A percentile compares a stretch with the other conserved stretches of the same genome.
Conservation (phyloP, 2,113 vertebrate genomes). For the Xiphophorus couchianus region DNA sequence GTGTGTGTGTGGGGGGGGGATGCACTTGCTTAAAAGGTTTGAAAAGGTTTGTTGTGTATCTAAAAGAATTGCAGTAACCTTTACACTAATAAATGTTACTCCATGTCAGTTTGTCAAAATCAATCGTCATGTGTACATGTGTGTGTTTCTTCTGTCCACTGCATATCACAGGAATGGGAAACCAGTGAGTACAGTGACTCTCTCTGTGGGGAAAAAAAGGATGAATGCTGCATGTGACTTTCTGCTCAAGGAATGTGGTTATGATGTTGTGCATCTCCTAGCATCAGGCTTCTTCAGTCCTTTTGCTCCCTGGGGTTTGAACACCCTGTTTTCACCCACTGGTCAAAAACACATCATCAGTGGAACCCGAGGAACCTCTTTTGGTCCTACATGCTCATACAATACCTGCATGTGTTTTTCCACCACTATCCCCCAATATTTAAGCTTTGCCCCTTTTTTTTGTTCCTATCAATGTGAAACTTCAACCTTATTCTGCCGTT, state of each 20-base stretch:
- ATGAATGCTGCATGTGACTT: conserved; percentile 79
- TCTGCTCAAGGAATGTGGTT: conserved; percentile 46
- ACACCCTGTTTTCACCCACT: conserved; percentile 26
- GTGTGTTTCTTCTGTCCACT: conserved; percentile 78
- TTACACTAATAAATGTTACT: neutral
- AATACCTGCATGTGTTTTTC: conserved; percentile 65
- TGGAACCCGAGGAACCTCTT: conserved; percentile 28
- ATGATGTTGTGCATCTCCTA: conserved; percentile 48
- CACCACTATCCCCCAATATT: conserved; percentile 35
- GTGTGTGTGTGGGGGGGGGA: neutral
- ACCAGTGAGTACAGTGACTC: conserved; percentile 82
- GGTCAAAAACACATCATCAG: conserved; percentile 41
- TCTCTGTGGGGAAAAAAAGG: conserved; percentile 58
- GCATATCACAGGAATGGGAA: conserved; percentile 85
- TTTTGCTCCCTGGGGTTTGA: conserved; percentile 47
- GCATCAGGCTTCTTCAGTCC: conserved; percentile 47
- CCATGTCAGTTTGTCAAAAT: conserved; percentile 31
- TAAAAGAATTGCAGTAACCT: neutral
- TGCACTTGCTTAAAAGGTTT: neutral
- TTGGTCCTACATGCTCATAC: conserved; percentile 37
- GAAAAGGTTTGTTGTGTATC: neutral
- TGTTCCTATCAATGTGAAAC: conserved; percentile 41
- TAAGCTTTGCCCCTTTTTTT: conserved; percentile 39
- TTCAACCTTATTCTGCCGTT: conserved; percentile 44
- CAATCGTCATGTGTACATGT: conserved; percentile 58